Conservation (phyloP, 2,888 invertebrate genomes). For the Allygus modestus region DNA sequence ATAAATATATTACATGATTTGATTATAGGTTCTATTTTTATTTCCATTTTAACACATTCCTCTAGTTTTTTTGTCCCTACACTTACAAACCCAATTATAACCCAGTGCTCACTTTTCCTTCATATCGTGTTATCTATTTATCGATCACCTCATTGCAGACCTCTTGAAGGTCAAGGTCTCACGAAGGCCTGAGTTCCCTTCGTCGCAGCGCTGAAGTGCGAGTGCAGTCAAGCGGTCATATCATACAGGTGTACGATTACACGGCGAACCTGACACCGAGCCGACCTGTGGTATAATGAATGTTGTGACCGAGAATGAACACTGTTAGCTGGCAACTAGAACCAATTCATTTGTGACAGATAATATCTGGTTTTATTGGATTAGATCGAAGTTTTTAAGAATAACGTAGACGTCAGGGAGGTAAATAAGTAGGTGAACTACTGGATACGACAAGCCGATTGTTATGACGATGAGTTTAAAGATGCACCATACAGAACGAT, state of each 20-base stretch:
- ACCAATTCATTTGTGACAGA: slow-evolving; percentile 10
- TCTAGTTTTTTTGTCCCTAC: no score
- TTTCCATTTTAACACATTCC: no score
- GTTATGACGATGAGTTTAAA: no score
- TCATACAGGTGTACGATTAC: slow-evolving; percentile 10
- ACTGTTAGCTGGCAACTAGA: neutral
- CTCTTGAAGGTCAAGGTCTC: neutral
- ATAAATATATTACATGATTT: no score
- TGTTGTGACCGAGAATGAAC: neutral
- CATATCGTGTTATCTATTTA: neutral
- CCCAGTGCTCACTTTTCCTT: neutral
- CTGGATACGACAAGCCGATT: no score
- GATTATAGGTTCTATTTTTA: no score
- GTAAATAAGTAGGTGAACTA: neutral
- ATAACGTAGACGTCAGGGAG: neutral
- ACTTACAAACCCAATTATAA: neutral
- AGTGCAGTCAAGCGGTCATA: no score
- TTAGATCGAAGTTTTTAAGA: neutral
- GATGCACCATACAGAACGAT: no score
- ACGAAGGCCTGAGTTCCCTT: neutral
- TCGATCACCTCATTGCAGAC: neutral
- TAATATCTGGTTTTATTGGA: slow-evolving; percentile 7
- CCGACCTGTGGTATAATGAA: neutral
- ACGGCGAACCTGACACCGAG: slow-evolving; percentile 2
- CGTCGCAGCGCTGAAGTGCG: neutral